Percentiles rank a stretch among this genome's conserved stretches.
Conservation (phyloP, 2,888 invertebrate species). For the Melipona beecheii region DNA sequence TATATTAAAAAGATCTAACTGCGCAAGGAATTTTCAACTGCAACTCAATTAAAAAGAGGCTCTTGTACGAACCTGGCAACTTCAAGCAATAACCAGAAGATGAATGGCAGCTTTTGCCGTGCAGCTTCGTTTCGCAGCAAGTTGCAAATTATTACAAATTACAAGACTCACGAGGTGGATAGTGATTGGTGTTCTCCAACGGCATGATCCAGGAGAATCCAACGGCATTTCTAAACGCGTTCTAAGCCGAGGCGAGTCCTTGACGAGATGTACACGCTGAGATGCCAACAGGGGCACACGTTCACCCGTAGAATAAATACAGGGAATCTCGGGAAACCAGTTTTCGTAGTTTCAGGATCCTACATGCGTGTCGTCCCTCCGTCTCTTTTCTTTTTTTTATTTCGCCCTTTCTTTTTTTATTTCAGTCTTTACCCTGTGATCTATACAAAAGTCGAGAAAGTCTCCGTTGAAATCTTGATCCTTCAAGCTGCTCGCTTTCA, state of each 20-base stretch:
- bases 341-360: constrained; percentile 66
- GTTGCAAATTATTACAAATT: constrained; percentile 3
- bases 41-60: not conserved
- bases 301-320: constrained; percentile 68
- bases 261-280: constrained; percentile 64
- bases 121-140: not conserved
- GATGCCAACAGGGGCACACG: constrained; percentile 71
- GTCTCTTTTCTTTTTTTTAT: not conserved
- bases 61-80: not conserved
- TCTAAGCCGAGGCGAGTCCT: constrained; percentile 64
- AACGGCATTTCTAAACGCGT: constrained; percentile 71
- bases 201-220: constrained; percentile 61
- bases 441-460: constrained; percentile 32
- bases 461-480: constrained; percentile 26
- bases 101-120: not conserved
- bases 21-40: not conserved
- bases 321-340: constrained; percentile 66
- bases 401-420: not conserved
- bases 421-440: constrained; percentile 22
- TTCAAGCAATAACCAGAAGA: not conserved
- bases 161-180: not conserved
- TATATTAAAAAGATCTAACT: not conserved
- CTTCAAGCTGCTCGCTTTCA: not conserved
- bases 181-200: constrained; percentile 23
- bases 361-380: constrained; percentile 28